Conservation (phyloP, 2,888 invertebrate genomes). For the Parascotia fuliginaria region DNA sequence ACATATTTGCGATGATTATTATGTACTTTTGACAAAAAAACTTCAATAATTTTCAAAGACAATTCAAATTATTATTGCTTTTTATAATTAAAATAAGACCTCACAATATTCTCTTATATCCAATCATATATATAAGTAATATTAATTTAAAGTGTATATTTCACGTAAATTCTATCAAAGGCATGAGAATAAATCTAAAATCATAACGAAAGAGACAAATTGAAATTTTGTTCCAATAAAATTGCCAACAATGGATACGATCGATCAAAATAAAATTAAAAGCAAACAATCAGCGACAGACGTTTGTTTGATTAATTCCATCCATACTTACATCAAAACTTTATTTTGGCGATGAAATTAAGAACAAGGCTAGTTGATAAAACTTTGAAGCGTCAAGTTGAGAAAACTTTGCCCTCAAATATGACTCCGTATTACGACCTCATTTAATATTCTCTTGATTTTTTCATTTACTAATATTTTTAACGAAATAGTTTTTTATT, state of each 20-base stretch:
- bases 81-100: too few relatives aligned
- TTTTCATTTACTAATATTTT: conserved; percentile 40
- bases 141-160: too few relatives aligned
- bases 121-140: too few relatives aligned
- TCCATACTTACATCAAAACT: conserved; percentile 15
- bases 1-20: too few relatives aligned
- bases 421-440: conserved; percentile 48
- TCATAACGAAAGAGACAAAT: neutral
- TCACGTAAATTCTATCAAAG: neutral
- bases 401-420: conserved; percentile 43
- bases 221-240: neutral
- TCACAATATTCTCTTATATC: too few relatives aligned
- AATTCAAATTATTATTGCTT: too few relatives aligned
- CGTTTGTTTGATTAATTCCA: conserved; percentile 13
- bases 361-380: too few relatives aligned
- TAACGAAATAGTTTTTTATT: too few relatives aligned
- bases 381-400: conserved; percentile 25
- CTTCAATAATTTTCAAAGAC: too few relatives aligned
- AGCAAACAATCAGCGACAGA: neutral
- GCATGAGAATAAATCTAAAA: neutral
- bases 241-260: neutral
- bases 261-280: neutral
- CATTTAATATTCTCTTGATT: conserved; percentile 52
- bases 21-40: too few relatives aligned
- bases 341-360: conserved; percentile 25